phyloP scores from a whole-genome alignment of 2,888 invertebrate genomes.

The Drosophila differens region DNA sequence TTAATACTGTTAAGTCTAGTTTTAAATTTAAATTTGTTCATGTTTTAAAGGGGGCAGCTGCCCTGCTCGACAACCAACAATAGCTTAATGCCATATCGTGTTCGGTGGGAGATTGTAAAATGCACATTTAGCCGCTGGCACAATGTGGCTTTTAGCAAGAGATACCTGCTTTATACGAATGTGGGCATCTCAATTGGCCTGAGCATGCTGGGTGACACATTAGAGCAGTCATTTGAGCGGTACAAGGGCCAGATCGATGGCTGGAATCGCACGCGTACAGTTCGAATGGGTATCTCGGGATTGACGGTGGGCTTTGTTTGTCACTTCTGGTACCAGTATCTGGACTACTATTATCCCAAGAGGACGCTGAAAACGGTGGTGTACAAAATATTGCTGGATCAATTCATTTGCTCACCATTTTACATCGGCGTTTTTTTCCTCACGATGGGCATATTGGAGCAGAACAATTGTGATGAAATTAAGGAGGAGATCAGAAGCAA shows the following conservation, averaged over 20 bases:
- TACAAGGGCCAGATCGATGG: constrained; percentile 86
- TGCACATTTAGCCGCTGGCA: constrained; percentile 33
- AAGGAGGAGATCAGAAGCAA: constrained; percentile 89
- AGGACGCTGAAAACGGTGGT: constrained; percentile 88
- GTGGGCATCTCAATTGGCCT: constrained; percentile 90
- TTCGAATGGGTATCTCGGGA: constrained; percentile 92
- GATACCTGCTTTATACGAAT: constrained; percentile 91
- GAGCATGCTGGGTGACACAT: constrained; percentile 91
- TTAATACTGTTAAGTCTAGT: constrained; percentile 7
- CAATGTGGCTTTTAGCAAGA: constrained; percentile 86
- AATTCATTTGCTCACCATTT: constrained; percentile 92
- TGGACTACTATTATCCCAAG: constrained; percentile 90
- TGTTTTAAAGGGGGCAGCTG: constrained; percentile 27
- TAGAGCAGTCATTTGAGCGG: constrained; percentile 92
- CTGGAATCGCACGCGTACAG: constrained; percentile 88
- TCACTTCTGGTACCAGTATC: constrained; percentile 93
- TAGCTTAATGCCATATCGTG: constrained; percentile 31
- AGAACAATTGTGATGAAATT: constrained; percentile 87
- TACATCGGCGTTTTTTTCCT: constrained; percentile 91
- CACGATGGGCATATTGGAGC: constrained; percentile 90
- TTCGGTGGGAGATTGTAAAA: constrained; percentile 19
- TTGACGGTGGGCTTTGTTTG: constrained; percentile 91
- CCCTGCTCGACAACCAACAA: background rate
- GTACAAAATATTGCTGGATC: constrained; percentile 93
- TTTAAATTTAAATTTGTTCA: constrained; percentile 31